Conservation (phyloP, 2,113 vertebrate species). For the Phaethornis superciliosus region DNA sequence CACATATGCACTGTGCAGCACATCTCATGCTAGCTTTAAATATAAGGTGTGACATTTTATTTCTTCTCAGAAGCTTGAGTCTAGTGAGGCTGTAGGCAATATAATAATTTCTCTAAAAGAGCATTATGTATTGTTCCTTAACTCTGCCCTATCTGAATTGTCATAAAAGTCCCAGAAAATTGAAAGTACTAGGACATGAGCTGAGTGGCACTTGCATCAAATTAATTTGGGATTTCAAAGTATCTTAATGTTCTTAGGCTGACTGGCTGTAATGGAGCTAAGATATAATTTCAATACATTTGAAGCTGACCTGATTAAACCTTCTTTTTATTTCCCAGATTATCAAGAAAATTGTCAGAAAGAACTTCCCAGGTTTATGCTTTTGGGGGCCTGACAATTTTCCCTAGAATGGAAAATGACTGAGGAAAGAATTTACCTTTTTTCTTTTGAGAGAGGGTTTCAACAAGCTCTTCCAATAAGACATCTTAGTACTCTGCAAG, state of each 20-base stretch:
- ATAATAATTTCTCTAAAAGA: neutral
- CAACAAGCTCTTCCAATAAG: neutral
- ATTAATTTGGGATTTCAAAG: slow-evolving; percentile 49
- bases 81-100: neutral
- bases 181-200: slow-evolving; percentile 3
- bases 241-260: slow-evolving; percentile 2
- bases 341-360: neutral
- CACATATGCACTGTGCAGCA: neutral
- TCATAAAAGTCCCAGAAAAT: neutral
- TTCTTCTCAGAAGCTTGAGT: neutral
- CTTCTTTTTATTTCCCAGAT: neutral
- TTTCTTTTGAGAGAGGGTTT: neutral
- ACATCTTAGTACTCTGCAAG: neutral
- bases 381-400: neutral
- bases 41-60: neutral
- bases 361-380: neutral
- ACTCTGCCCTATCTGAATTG: neutral
- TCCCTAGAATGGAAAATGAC: neutral
- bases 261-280: neutral
- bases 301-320: slow-evolving; percentile 13
- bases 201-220: neutral
- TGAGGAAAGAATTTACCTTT: neutral
- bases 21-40: neutral
- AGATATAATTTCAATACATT: neutral
- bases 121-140: neutral